A percentile compares a stretch with the other conserved stretches of the same genome.
These are phyloP conservation scores for Coelopa frigida DNA, from an alignment of 1,140 invertebrate genomes.

Conservation along the genomic window DNA sequence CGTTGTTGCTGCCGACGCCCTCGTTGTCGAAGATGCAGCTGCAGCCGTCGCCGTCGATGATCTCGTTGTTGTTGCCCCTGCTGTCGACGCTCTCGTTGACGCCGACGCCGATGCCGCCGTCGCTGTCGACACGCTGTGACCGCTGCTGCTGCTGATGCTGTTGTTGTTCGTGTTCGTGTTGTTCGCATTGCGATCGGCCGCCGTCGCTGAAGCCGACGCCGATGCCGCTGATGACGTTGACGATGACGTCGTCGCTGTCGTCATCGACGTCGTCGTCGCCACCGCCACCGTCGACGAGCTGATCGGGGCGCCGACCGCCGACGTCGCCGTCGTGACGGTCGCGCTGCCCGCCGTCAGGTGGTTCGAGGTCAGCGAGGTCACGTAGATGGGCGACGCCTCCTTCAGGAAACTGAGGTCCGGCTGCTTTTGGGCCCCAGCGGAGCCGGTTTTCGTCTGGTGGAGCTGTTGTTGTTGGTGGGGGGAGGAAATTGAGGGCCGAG, in stretches of 20 bases:
- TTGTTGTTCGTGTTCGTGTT: conserved; percentile 6
- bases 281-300: conserved; percentile 20
- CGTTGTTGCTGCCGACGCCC: conserved; percentile 4
- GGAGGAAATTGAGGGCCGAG: no score
- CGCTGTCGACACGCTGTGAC: conserved; percentile 17
- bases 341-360: conserved; percentile 51
- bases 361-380: conserved; percentile 63
- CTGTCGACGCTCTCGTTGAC: neutral
- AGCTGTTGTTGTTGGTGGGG: conserved; percentile 25
- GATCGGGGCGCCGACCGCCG: conserved; percentile 29
- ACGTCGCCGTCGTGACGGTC: conserved; percentile 49
- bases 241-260: conserved; percentile 10
- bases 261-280: conserved; percentile 15
- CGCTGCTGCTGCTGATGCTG: conserved; percentile 12
- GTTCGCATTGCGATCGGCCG: neutral
- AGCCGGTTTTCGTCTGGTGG: conserved; percentile 45
- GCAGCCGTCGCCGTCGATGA: conserved; percentile 26
- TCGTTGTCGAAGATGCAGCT: conserved; percentile 13
- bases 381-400: conserved; percentile 62
- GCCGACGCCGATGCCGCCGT: conserved; percentile 14
- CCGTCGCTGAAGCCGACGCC: neutral
- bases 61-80: conserved; percentile 6
- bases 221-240: conserved; percentile 8
- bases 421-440: conserved; percentile 49
- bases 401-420: conserved; percentile 49